Evolutionary conservation across 2,797 vertebrate genomes (phyloP), one percentile per base, ranked within the genome.

Genomic region (Ispidina lecontei): DNA sequence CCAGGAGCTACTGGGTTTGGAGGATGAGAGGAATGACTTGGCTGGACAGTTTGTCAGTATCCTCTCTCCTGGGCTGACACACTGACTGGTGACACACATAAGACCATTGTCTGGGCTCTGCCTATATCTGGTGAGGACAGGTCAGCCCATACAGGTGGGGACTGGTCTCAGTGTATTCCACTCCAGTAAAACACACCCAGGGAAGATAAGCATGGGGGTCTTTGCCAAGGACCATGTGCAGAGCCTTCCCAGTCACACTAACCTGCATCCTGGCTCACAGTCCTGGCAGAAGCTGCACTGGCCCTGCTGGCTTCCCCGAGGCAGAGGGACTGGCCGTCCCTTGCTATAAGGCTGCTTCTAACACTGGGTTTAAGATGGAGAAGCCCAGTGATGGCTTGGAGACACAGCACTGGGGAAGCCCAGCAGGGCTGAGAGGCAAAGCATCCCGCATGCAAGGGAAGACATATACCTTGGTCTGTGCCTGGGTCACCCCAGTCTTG

Each of bases 101-200:
- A 73, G 18, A 60, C 25, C 17, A 43, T 14, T 31, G 33, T 26
- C 49, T 55, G 55, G 35, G 39, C 31, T 83, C 10, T 68, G 31
- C 29, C 35, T 46, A 28, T 71, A 33, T 12, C 64, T 0, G 0
- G 18, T 33, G 31, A 86, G 77, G 46, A 63, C 19, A 59, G 31
- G 22, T 54, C 44, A 80, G 23, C 26, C 55, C 28, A 60, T 43
- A 39, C 2, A 6, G 29, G 19, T 0, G 8, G n/a, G 26, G 4
- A 63, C 44, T 43, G 43, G 44, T 64, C 41, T 60, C 84, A 59
- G 11, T 2, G 14, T 31, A 54, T 4, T 3, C 5, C n/a, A 8
- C 55, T 85, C 49, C 63, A 55, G 44, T 7, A 31, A 71, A 85
- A 78, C 1, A 3, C 0, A 0, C 31, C 5, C 0, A 0, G 18